Evolutionary conservation across 2,888 invertebrate species (phyloP).

Genomic region (Ectemnius cavifrons): DNA sequence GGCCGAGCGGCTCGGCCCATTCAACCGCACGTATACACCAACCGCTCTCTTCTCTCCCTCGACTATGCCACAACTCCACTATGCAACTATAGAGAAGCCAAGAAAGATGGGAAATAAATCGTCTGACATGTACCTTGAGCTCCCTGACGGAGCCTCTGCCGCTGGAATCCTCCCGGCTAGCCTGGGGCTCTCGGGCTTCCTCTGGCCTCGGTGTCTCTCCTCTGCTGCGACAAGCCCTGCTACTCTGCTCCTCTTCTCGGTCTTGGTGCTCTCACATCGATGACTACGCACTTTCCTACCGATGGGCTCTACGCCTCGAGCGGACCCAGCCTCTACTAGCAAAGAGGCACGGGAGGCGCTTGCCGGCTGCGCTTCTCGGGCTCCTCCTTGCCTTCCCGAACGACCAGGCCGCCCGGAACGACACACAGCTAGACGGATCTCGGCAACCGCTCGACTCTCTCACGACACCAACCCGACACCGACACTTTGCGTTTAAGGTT

Average conservation of each 20-base stretch:
- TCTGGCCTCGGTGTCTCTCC: slow-evolving; percentile 29
- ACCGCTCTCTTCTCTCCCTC: background rate
- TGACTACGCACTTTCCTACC: slow-evolving; percentile 63
- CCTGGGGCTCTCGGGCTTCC: slow-evolving; percentile 32
- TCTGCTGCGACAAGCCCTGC: slow-evolving; percentile 30
- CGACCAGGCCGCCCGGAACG: background rate
- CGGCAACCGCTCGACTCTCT: slow-evolving; percentile 17
- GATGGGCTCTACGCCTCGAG: slow-evolving; percentile 50
- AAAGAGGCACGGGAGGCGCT: slow-evolving; percentile 35
- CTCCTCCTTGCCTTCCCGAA: background rate
- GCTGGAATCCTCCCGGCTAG: slow-evolving; percentile 52
- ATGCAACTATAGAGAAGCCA: too few species aligned
- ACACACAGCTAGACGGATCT: background rate
- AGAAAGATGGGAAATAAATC: too few species aligned
- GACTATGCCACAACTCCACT: background rate
- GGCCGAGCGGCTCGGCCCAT: slow-evolving; percentile 26
- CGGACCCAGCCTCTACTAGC: slow-evolving; percentile 12
- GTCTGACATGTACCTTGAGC: slow-evolving; percentile 62
- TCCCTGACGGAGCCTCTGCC: slow-evolving; percentile 66
- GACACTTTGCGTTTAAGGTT: slow-evolving; percentile 57
- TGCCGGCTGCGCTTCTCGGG: slow-evolving; percentile 26
- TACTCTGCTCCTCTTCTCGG: slow-evolving; percentile 40
- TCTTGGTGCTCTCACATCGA: slow-evolving; percentile 56
- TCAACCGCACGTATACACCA: background rate
- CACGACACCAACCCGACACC: slow-evolving; percentile 39